Evolutionary conservation across 2,797 vertebrate species (phyloP).

Genomic region (Scolopax bukidnonensis): DNA sequence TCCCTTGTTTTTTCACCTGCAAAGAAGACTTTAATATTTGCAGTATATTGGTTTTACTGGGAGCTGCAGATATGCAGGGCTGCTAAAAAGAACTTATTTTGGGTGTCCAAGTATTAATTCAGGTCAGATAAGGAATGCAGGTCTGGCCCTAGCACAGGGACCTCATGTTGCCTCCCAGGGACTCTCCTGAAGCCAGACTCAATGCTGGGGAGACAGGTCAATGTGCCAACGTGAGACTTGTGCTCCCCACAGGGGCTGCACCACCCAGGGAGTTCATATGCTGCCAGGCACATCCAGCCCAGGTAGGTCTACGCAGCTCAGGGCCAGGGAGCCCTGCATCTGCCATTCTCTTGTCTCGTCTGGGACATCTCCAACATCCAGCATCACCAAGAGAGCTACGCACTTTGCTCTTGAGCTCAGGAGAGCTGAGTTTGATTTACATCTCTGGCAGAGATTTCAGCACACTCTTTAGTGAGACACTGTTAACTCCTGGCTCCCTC

Average conservation of each 20-base stretch:
- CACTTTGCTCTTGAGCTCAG: not conserved
- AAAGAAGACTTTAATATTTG: not conserved
- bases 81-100: not conserved
- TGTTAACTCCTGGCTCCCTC: not conserved
- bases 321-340: not conserved
- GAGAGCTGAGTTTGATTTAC: not conserved
- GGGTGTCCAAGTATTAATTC: not conserved
- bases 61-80: not conserved
- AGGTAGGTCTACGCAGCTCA: not conserved
- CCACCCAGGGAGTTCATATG: accelerated
- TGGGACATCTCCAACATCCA: not conserved
- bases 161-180: not conserved
- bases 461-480: not conserved
- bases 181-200: not conserved
- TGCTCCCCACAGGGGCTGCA: not conserved
- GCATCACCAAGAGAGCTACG: not conserved
- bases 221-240: not conserved
- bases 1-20: not conserved
- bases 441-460: not conserved
- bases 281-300: not conserved
- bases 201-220: not conserved
- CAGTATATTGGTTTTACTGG: not conserved
- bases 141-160: not conserved
- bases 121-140: not conserved
- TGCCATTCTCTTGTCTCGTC: not conserved